Base-by-base conservation (phyloP, 2,888 invertebrate species). In the Catocala sponsa region DNA sequence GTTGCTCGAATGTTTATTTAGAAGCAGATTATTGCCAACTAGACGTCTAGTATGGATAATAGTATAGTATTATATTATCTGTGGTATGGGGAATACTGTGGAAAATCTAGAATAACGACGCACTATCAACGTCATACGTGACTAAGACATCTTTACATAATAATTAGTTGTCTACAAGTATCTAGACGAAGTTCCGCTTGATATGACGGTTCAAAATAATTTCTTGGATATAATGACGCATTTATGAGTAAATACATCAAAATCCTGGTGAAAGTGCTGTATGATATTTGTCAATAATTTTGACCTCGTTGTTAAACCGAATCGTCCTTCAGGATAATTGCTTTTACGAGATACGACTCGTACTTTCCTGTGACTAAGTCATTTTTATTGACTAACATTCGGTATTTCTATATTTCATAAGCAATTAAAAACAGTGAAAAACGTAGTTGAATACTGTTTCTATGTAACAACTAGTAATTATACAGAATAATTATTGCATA, bases 241-340 rank as follows among this genome's bases (percentile, higher is more conserved):
- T 15, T 25, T 15, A 15, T 6, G 67, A 72, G 63, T 69, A 70
- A 67, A 49, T 60, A 44, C 42, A 63, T 58, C 51, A 58, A 80
- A 81, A 82, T 82, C 77, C 75, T 73, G 78, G 83, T 80, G 85
- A 85, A 84, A 85, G 85, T 76, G 65, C 65, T 66, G 55, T 12
- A 61, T 65, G 9, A 9, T 70, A 66, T 72, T 74, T 74, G 70
- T 68, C 72, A 68, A 70, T 68, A 59, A 68, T 59, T 64, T 70
- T 68, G 72, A 69, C 74, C 76, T 79, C 81, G 82, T 79, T 73
- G 46, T 7, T 15, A 50, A 68, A 82, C 82, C 82, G 79, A 68
- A 65, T 38, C 2, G 35, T 38, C 53, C 35, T 50, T 50, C 10
- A 11, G 35, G 12, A 12, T 50, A 50, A 35, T 35, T 33, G 11